Evolutionary conservation across 2,888 invertebrate species (phyloP), one percentile per base, ranked within the genome.

Genomic region (Carpatolechia fugitivella): DNA sequence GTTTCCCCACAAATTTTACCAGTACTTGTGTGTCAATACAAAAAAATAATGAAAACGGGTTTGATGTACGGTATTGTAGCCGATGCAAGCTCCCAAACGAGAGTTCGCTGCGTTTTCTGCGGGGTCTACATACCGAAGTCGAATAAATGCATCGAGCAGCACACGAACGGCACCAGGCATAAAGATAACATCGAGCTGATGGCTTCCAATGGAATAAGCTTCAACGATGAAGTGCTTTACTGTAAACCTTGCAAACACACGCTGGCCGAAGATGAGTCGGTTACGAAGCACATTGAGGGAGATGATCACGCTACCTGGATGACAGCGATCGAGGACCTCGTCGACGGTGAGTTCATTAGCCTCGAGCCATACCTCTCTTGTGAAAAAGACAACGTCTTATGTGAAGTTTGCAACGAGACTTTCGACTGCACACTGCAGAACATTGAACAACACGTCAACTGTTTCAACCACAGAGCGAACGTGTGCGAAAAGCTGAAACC

Each of bases 41-140:
- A 41, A 41, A 24, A 51, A 52, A 82, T 60, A 69, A 85, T 85
- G 85, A 82, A 82, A 70, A 78, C 78, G 10, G 75, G 70, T 35
- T 56, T 76, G 40, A 61, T 69, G 13, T 77, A 74, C 57, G 85
- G 83, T 4, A 78, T 85, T 57, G 73, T 83, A 14, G 74, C 70
- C 54, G 74, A 83, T 24, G 74, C 68, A 5, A 72, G 69, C 58
- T 81, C 85, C 0, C 81, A 83, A 58, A 81, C 82, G 38, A 74
- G 80, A 54, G 80, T 84, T 18, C 80, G 80, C 51, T 85, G 85
- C 61, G 65, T 80, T 48, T 80, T 79, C 61, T 85, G 85, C 64
- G 83, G 78, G 33, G 82, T 83, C 1, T 74, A 68, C 60, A 80
- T 85, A 60, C 80, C 85, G 16, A 85, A 83, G 57, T 79, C 82